Evolutionary conservation across 2,797 vertebrate genomes (phyloP).

Genomic region (Gymnocypris eckloni): DNA sequence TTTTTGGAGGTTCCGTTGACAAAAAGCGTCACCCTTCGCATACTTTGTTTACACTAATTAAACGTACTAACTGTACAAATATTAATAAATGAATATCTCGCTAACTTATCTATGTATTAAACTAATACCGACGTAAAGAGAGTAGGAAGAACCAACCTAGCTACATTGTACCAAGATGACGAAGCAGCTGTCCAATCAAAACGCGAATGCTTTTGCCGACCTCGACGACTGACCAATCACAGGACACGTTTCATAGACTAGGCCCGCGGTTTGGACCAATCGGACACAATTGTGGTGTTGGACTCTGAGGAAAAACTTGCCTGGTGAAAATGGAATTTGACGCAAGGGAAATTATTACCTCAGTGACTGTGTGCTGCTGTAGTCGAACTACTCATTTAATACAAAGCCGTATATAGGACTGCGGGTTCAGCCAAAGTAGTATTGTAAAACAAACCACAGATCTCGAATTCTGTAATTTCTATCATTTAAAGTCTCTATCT

Average conservation of each 20-base stretch:
- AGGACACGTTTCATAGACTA: not conserved
- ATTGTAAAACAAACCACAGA: rapidly evolving
- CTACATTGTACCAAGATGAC: slow-evolving; percentile 38
- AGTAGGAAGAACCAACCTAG: slow-evolving; percentile 42
- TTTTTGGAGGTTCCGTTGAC: slow-evolving; percentile 92
- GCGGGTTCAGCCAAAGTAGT: not conserved
- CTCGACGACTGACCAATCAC: slow-evolving; percentile 50
- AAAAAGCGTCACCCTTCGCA: slow-evolving; percentile 97
- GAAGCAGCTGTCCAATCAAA: slow-evolving; percentile 50
- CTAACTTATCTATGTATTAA: slow-evolving; percentile 19
- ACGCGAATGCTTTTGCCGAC: slow-evolving; percentile 12
- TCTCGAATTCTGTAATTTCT: not conserved
- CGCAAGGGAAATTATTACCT: slow-evolving; percentile 54
- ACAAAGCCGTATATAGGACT: not conserved
- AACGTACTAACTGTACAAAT: slow-evolving; percentile 4
- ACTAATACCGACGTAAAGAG: slow-evolving; percentile 33
- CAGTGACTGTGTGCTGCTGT: not conserved
- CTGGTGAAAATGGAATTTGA: slow-evolving; percentile 43
- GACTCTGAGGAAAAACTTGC: slow-evolving; percentile 56
- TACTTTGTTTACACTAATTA: slow-evolving; percentile 69
- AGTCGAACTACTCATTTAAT: not conserved
- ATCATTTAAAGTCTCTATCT: not conserved
- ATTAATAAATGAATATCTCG: not conserved
- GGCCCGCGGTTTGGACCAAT: not conserved
- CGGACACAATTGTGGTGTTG: slow-evolving; percentile 50